Evolutionary conservation across 2,888 invertebrate genomes (phyloP).

Genomic region (Asteroscopus sphinx): DNA sequence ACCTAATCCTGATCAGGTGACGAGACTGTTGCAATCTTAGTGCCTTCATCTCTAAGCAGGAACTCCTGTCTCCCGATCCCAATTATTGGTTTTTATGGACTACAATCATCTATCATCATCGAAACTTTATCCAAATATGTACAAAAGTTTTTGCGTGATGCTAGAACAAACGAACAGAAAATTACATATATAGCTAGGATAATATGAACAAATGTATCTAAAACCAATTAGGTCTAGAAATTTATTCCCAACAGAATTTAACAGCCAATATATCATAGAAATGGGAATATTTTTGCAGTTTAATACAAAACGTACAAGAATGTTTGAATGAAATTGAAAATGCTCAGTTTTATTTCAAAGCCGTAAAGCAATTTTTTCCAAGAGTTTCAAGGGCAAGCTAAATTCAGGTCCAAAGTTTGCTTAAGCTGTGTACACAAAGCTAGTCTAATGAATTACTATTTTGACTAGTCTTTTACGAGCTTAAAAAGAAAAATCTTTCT

Average conservation of each 20-base stretch:
- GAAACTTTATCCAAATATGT: no score
- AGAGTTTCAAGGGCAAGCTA: slow-evolving; percentile 11
- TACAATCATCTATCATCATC: no score
- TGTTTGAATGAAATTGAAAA: slow-evolving; percentile 39
- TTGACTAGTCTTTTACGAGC: background rate
- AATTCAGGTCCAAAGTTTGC: slow-evolving; percentile 17
- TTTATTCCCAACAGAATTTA: slow-evolving; percentile 11
- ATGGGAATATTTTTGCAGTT: slow-evolving; percentile 32
- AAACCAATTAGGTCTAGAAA: background rate
- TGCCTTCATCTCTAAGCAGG: no score
- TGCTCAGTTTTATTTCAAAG: slow-evolving; percentile 43
- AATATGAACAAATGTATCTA: no score
- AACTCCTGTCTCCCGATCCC: no score
- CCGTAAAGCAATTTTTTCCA: slow-evolving; percentile 32
- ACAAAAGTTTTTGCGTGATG: no score
- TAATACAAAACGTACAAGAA: slow-evolving; percentile 6
- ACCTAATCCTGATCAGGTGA: no score
- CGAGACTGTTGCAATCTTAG: no score
- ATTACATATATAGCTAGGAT: no score
- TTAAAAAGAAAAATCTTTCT: background rate
- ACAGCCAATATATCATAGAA: slow-evolving; percentile 20
- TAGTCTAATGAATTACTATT: slow-evolving; percentile 18
- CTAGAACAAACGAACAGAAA: no score
- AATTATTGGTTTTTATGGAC: no score
- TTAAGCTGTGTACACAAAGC: slow-evolving; percentile 28